Conservation (phyloP, 2,113 vertebrate genomes). For the Syrmaticus mikado region DNA sequence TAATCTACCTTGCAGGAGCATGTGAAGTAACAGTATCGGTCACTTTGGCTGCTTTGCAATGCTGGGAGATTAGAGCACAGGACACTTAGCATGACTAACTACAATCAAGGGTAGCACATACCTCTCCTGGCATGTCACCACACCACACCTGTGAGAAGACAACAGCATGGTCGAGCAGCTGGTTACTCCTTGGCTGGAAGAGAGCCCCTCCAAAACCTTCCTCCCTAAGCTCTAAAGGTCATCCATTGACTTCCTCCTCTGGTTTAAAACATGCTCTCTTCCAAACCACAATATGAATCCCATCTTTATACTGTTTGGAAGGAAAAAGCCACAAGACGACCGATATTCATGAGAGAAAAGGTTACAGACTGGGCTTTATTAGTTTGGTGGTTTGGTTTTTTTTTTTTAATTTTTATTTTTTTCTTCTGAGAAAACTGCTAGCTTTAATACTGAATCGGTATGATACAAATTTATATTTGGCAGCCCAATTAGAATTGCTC, state of each 20-base stretch:
- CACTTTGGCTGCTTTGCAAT: background rate
- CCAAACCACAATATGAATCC: accelerated
- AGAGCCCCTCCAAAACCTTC: background rate
- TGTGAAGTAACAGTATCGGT: background rate
- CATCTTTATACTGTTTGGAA: background rate
- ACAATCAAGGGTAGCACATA: background rate
- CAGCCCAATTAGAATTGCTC: constrained; percentile 19
- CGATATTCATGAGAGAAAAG: background rate
- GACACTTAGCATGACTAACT: background rate
- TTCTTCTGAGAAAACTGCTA: background rate
- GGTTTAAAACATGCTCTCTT: background rate
- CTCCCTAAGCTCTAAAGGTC: background rate
- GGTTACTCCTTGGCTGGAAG: background rate
- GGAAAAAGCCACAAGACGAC: background rate
- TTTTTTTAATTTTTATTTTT: background rate
- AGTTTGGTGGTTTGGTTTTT: background rate
- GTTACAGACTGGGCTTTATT: background rate
- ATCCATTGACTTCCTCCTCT: background rate
- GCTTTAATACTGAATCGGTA: background rate
- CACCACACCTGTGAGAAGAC: background rate
- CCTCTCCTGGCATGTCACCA: background rate
- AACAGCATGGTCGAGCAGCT: background rate
- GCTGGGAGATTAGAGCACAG: background rate
- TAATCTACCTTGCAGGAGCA: background rate
- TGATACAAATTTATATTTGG: background rate